Base-by-base conservation (phyloP, 1,140 invertebrate species). In the Frieseomelitta varia region DNA sequence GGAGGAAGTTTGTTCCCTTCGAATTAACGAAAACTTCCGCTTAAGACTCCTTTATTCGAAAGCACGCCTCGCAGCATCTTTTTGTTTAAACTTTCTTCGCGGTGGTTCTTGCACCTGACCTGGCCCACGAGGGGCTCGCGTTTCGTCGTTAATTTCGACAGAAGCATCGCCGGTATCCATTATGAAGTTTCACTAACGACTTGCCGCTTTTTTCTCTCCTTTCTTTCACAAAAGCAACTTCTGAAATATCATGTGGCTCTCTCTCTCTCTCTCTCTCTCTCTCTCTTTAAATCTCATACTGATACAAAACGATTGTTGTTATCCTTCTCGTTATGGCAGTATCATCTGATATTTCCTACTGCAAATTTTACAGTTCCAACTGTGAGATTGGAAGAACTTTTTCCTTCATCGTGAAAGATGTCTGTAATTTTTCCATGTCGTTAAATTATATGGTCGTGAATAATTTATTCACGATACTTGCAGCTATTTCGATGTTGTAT, bases 71-170 rank as follows among this genome's bases (percentile, higher is more conserved):
- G 39, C 12, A 51, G 8, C 17, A 79, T 74, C 19, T 75, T 85
- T 65, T 75, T 81, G 47, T 85, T 85, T 67, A 56, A 81, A 81
- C 55, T 85, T 80, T 73, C 63, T 56, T 63, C 68, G 27, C n/a
- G 61, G 12, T 68, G 14, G 30, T 79, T 72, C 77, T 79, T 55
- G 58, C 82, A 65, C 68, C 76, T 79, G 75, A 79, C 82, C 76
- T 65, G 78, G 76, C 56, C 68, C 56, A 55, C 68, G n/a, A 24
- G 74, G 30, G 34, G 8, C 56, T 47, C 24, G 24, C 21, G 1
- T 47, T 47, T 81, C 56, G 27, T 83, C 63, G 63, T 83, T 83
- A 83, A 83, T 83, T 77, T 81, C 73, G 53, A 58, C 30, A 30
- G 27, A 51, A 55, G 30, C 24, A 19, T 30, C 27, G 17, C 47